Conservation (phyloP, 2,113 vertebrate genomes). For the Sula dactylatra region DNA sequence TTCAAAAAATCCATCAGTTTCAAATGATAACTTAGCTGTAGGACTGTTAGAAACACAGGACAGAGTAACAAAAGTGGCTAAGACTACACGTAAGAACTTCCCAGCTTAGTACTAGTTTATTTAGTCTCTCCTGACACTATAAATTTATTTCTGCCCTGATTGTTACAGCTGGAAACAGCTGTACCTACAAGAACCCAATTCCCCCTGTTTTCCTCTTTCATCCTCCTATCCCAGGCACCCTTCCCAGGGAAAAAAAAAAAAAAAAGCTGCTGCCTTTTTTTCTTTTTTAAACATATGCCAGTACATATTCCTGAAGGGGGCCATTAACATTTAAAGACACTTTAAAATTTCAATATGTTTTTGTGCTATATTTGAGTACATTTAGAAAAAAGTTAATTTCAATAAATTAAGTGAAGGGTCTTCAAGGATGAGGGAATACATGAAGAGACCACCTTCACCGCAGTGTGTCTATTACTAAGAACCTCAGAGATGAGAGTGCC, state of each 20-base stretch:
- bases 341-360: not conserved
- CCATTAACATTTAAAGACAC: not conserved
- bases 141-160: not conserved
- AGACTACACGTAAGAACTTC: not conserved
- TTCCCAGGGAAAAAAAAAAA: not conserved
- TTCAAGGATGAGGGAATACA: not conserved
- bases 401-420: not conserved
- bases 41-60: not conserved
- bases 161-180: constrained; percentile 15
- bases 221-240: not conserved
- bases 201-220: not conserved
- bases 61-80: not conserved
- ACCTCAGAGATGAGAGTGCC: not conserved
- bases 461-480: not conserved
- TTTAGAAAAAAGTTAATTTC: not conserved
- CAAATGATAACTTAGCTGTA: not conserved
- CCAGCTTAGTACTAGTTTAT: not conserved
- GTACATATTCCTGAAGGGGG: not conserved
- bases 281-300: not conserved
- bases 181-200: not conserved
- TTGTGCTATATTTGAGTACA: not conserved
- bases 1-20: not conserved
- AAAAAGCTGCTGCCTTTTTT: not conserved
- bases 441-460: not conserved
- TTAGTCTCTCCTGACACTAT: not conserved